These are phyloP conservation scores for Magallana angulata DNA, from an alignment of 1,140 invertebrate genomes.

Conservation along the genomic window DNA sequence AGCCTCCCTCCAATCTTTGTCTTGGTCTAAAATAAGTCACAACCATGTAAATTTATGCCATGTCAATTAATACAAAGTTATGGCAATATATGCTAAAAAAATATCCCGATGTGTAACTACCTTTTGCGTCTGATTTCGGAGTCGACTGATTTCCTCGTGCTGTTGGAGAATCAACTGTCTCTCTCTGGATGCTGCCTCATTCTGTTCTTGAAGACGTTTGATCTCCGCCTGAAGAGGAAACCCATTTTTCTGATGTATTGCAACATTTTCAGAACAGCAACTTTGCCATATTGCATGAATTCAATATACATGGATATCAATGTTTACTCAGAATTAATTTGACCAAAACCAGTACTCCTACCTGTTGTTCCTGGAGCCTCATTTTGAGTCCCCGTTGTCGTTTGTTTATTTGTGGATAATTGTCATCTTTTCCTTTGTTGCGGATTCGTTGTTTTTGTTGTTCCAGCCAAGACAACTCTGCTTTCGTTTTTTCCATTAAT, in stretches of 20 bases:
- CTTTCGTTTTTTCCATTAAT: conserved; percentile 83
- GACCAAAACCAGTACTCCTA: conserved; percentile 6
- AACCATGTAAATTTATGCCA: background rate
- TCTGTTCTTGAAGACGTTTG: conserved; percentile 78
- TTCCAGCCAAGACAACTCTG: conserved; percentile 82
- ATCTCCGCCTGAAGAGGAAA: conserved; percentile 80
- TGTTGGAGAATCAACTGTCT: conserved; percentile 75
- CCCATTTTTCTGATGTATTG: background rate
- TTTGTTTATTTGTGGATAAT: conserved; percentile 82
- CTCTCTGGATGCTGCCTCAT: conserved; percentile 74
- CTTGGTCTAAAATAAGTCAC: conserved; percentile 54
- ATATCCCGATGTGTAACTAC: background rate
- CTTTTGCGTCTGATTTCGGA: conserved; percentile 65
- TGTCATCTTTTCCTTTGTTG: conserved; percentile 79
- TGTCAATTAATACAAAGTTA: too few relatives aligned
- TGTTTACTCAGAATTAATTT: too few relatives aligned
- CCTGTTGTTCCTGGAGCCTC: conserved; percentile 72
- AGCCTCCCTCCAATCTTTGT: conserved; percentile 62
- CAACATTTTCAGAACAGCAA: background rate
- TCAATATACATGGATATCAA: too few relatives aligned
- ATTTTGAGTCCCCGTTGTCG: conserved; percentile 80
- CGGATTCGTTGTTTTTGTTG: conserved; percentile 80
- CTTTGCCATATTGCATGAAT: too few relatives aligned
- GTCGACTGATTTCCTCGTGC: conserved; percentile 73
- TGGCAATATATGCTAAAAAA: too few relatives aligned